Evolutionary conservation across 2,888 invertebrate genomes (phyloP).

Genomic region (Aphelenchoides bicaudatus): DNA sequence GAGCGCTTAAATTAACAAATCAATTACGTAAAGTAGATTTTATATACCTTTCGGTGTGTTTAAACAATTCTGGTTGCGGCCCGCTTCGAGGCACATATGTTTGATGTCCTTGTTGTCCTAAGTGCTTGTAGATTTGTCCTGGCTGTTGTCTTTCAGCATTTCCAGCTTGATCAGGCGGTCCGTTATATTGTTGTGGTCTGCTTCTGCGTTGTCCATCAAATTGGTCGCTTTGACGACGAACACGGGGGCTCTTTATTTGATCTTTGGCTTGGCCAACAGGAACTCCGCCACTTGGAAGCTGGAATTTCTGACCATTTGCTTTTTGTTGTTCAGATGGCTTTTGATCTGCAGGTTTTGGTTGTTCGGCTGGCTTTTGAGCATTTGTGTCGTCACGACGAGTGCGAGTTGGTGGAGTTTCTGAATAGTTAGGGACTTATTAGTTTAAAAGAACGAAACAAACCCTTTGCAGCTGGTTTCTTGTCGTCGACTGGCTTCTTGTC

Average conservation of each 20-base stretch:
- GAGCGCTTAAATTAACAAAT: background rate
- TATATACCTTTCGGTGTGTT: conserved; percentile 30
- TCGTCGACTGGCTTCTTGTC: background rate
- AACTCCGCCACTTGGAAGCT: too few relatives aligned
- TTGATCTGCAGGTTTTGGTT: background rate
- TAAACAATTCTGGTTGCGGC: background rate
- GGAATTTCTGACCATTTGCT: too few relatives aligned
- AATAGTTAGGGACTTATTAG: too few relatives aligned
- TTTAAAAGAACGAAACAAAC: too few relatives aligned
- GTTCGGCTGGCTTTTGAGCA: background rate
- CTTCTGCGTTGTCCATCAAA: conserved; percentile 24
- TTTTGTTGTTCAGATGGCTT: background rate
- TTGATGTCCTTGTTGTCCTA: conserved; percentile 23
- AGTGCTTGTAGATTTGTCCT: conserved; percentile 22
- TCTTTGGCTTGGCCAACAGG: background rate
- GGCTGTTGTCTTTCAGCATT: conserved; percentile 43
- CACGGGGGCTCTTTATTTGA: background rate
- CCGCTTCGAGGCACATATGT: conserved; percentile 29
- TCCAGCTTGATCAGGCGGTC: conserved; percentile 43
- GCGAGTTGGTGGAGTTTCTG: background rate
- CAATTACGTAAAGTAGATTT: conserved; percentile 4
- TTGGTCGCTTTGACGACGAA: too few relatives aligned
- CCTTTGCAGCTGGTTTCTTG: too few relatives aligned
- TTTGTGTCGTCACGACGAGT: background rate
- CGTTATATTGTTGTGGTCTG: conserved; percentile 40